These are phyloP conservation scores for Phenganax stokvisi DNA, from an alignment of 92 coral and sea anemone species.

Conservation along the genomic window DNA sequence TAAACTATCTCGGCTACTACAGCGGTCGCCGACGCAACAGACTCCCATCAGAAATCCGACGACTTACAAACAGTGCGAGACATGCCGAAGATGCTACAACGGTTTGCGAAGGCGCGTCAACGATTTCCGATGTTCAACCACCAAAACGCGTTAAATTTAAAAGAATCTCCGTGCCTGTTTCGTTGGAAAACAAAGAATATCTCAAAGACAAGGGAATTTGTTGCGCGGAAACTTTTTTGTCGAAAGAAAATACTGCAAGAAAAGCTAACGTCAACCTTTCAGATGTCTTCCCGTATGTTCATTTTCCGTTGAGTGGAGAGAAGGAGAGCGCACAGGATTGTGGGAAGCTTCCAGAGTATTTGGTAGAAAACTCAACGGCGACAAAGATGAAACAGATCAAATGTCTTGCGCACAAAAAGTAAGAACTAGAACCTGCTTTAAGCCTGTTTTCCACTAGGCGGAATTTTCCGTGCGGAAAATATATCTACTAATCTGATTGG, in stretches of 20 bases:
- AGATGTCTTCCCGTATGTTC: slow-evolving; percentile 10
- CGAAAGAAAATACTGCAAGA: neutral
- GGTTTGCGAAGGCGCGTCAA: neutral
- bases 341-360: neutral
- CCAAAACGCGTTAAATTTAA: slow-evolving; percentile 12
- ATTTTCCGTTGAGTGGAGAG: slow-evolving; percentile 24
- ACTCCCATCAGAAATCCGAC: slow-evolving; percentile 2
- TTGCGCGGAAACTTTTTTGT: slow-evolving; percentile 5
- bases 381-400: neutral
- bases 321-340: neutral
- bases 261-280: neutral
- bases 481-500: no score
- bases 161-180: slow-evolving; percentile 23
- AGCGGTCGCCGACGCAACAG: slow-evolving; percentile 39
- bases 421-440: neutral
- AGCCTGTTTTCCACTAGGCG: no score
- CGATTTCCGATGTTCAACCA: neutral
- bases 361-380: neutral
- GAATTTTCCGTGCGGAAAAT: no score
- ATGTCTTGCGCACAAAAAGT: slow-evolving; percentile 26
- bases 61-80: neutral
- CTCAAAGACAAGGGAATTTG: slow-evolving; percentile 24
- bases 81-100: neutral
- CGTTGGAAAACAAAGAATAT: slow-evolving; percentile 15
- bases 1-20: slow-evolving; percentile 41